Conservation (phyloP, 2,113 vertebrate genomes). For the Suncus etruscus region DNA sequence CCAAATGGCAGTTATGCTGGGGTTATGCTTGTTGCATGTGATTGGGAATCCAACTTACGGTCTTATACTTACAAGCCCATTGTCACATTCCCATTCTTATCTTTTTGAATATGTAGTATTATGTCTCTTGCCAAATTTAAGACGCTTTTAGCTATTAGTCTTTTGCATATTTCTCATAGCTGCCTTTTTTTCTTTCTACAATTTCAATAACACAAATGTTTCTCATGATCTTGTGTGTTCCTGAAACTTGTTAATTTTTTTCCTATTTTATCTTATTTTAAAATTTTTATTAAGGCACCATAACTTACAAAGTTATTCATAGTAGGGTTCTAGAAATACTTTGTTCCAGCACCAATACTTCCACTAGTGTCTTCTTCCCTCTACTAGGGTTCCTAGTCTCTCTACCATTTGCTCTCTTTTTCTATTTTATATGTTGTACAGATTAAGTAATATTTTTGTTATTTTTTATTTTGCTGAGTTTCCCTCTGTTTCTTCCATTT, state of each 20-base stretch:
- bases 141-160: slow-evolving; percentile 36
- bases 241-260: neutral
- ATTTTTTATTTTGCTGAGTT: neutral
- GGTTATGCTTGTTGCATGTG: too few relatives aligned
- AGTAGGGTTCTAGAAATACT: too few relatives aligned
- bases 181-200: neutral
- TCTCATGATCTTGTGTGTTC: neutral
- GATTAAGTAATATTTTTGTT: slow-evolving; percentile 22
- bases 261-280: neutral
- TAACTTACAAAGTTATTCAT: too few relatives aligned
- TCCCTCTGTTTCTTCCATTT: neutral
- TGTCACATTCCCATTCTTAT: neutral
- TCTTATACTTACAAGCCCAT: too few relatives aligned
- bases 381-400: too few relatives aligned
- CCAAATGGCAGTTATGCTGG: too few relatives aligned
- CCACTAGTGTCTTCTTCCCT: too few relatives aligned
- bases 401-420: too few relatives aligned
- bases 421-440: neutral
- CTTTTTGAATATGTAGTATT: slow-evolving; percentile 11
- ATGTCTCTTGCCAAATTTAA: neutral
- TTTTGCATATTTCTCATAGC: neutral
- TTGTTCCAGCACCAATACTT: too few relatives aligned
- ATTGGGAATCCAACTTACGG: too few relatives aligned
- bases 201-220: neutral
- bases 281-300: too few relatives aligned